Conservation (phyloP, 2,113 vertebrate species). For the Empidonax alnorum region DNA sequence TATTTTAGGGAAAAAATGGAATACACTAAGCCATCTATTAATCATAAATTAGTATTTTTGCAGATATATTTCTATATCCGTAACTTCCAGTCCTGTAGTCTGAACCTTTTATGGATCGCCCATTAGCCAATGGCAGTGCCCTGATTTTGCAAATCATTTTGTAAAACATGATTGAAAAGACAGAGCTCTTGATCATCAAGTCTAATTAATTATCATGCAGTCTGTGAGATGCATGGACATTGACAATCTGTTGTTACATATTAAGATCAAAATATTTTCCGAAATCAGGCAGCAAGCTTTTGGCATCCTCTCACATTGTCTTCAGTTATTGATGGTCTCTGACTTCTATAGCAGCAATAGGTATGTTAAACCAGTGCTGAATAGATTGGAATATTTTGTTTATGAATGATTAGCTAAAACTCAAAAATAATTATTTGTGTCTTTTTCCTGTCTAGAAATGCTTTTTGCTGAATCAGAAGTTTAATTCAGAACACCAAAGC, state of each 20-base stretch:
- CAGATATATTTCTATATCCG: neutral
- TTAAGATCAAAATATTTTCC: slow-evolving; percentile 59
- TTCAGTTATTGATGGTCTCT: slow-evolving; percentile 20
- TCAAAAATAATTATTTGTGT: neutral
- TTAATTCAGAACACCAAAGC: slow-evolving; percentile 7
- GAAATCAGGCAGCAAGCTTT: slow-evolving; percentile 23
- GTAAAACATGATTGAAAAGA: slow-evolving; percentile 44
- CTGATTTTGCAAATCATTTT: slow-evolving; percentile 27
- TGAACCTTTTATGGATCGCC: neutral
- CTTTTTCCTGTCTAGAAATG: slow-evolving; percentile 18
- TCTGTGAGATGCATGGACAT: slow-evolving; percentile 4
- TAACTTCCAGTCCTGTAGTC: neutral
- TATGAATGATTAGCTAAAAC: neutral
- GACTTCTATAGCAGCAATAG: neutral
- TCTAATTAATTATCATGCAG: slow-evolving; percentile 55
- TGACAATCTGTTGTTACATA: slow-evolving; percentile 50
- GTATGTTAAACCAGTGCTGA: neutral
- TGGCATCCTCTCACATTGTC: slow-evolving; percentile 23
- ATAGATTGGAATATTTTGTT: neutral
- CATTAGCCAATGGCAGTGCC: neutral
- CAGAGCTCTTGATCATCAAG: slow-evolving; percentile 41
- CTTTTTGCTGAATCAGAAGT: slow-evolving; percentile 7
- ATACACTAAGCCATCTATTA: neutral
- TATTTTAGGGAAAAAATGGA: neutral
- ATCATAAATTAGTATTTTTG: neutral